These are phyloP conservation scores for Orthosia gothica DNA, from an alignment of 2,888 invertebrate genomes.

Conservation along the genomic window DNA sequence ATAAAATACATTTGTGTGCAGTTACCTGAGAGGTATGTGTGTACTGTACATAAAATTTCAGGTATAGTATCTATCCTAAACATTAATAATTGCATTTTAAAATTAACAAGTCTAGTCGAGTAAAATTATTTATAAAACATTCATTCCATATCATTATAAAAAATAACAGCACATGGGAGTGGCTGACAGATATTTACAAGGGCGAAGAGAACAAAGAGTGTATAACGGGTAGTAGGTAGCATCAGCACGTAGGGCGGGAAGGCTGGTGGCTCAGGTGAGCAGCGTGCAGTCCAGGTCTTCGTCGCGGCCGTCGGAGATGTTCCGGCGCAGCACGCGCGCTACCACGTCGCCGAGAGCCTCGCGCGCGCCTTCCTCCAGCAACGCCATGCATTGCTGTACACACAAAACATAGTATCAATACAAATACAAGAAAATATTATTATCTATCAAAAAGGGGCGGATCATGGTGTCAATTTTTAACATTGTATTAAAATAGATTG, in stretches of 20 bases:
- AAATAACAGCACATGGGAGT: constrained; percentile 52
- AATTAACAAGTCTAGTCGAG: constrained; percentile 57
- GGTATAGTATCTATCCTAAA: constrained; percentile 43
- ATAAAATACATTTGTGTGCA: constrained; percentile 27
- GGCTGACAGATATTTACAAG: constrained; percentile 61
- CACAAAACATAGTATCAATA: constrained; percentile 2
- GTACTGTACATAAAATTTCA: constrained; percentile 34
- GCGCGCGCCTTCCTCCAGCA: constrained; percentile 96
- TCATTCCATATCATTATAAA: constrained; percentile 57
- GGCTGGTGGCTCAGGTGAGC: constrained; percentile 92
- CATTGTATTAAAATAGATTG: too few relatives aligned
- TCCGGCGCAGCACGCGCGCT: constrained; percentile 96
- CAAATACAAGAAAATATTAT: not conserved
- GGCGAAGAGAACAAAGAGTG: constrained; percentile 34
- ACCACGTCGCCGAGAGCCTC: constrained; percentile 98
- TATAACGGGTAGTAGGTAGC: constrained; percentile 26
- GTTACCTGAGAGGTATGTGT: constrained; percentile 11
- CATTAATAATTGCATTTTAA: constrained; percentile 46
- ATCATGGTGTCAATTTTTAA: too few relatives aligned
- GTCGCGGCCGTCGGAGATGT: constrained; percentile 96
- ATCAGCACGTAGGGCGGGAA: not conserved
- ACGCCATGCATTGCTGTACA: constrained; percentile 93
- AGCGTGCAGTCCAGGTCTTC: constrained; percentile 98
- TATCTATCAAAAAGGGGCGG: too few relatives aligned
- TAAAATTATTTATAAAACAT: constrained; percentile 51